phyloP scores from a whole-genome alignment of 2,797 vertebrate species.

The Hephaestus fuliginosus region DNA sequence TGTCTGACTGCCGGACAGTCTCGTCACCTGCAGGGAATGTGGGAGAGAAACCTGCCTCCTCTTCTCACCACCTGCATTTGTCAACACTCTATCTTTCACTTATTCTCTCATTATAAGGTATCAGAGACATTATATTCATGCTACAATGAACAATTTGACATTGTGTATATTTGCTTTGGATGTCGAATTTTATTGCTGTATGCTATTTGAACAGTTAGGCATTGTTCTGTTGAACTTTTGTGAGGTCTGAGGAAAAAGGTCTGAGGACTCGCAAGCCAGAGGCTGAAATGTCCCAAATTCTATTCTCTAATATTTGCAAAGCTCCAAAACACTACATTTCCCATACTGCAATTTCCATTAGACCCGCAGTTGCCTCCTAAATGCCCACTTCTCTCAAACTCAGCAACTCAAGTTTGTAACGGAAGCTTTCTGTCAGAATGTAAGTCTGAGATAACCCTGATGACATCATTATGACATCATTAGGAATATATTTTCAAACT shows the following conservation, averaged over 20 bases:
- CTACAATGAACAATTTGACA: not conserved
- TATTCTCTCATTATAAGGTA: not conserved
- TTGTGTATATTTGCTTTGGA: too few species aligned
- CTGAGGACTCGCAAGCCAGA: not conserved
- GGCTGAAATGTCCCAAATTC: not conserved
- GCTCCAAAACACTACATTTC: not conserved
- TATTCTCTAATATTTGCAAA: not conserved
- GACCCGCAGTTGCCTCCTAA: not conserved
- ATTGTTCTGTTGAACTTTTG: not conserved
- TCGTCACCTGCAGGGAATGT: slow-evolving; percentile 18
- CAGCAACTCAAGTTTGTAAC: not conserved
- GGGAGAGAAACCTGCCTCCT: slow-evolving; percentile 35
- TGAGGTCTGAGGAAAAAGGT: not conserved
- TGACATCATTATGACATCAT: not conserved
- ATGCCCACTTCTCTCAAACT: not conserved
- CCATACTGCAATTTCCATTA: slow-evolving; percentile 7
- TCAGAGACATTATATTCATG: not conserved
- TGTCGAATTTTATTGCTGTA: not conserved
- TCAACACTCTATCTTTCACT: slow-evolving; percentile 28
- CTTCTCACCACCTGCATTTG: slow-evolving; percentile 28
- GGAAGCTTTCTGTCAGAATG: not conserved
- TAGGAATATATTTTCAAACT: not conserved
- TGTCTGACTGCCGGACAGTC: slow-evolving; percentile 29
- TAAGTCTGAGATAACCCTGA: not conserved
- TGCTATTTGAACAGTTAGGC: not conserved